Evolutionary conservation across 2,888 invertebrate species (phyloP).

Genomic region (Leptinotarsa peninsularis): DNA sequence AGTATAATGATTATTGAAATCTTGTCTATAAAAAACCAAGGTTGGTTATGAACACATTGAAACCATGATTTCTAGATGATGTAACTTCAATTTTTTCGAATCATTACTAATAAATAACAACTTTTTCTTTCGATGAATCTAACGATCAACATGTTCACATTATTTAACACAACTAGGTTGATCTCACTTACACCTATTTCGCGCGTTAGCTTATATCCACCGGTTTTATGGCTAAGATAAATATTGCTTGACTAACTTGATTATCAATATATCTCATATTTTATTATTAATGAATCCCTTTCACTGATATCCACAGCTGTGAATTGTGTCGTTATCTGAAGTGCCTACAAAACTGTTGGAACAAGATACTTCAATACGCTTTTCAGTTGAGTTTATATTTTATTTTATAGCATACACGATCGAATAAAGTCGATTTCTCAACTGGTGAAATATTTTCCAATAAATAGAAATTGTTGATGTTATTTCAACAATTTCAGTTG

Average conservation of each 20-base stretch:
- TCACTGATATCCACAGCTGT: slow-evolving; percentile 5
- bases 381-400: not conserved
- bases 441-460: too few relatives aligned
- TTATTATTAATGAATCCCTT: slow-evolving; percentile 1
- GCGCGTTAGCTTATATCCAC: not conserved
- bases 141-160: not conserved
- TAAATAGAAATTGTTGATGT: too few relatives aligned
- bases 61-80: not conserved
- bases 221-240: slow-evolving; percentile 1
- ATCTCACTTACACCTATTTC: slow-evolving; percentile 2
- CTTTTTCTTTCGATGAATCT: not conserved
- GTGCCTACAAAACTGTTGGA: not conserved
- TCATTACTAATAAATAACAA: not conserved
- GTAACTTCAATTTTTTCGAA: not conserved
- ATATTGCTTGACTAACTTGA: slow-evolving; percentile 1
- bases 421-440: too few relatives aligned
- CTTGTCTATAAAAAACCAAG: not conserved
- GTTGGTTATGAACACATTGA: not conserved
- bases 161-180: not conserved
- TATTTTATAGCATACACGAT: not conserved
- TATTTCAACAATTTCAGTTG: too few relatives aligned
- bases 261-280: not conserved
- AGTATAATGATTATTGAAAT: too few relatives aligned
- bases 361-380: not conserved
- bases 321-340: not conserved